phyloP scores from a whole-genome alignment of 2,797 vertebrate species.

The Falco berigora region DNA sequence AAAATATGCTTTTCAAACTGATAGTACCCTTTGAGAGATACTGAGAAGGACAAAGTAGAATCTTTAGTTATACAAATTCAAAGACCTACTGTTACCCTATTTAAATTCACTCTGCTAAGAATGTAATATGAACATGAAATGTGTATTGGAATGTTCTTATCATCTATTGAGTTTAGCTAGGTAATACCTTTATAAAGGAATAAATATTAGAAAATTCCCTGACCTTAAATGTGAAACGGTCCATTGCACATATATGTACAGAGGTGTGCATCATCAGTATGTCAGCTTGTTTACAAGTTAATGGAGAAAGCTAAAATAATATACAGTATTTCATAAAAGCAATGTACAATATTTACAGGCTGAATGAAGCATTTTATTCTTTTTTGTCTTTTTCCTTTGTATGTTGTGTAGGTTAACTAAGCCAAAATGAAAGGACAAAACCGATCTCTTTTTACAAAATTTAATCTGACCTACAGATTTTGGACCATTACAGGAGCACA shows the following conservation, averaged over 20 bases:
- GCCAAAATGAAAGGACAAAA: background rate
- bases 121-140: background rate
- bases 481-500: background rate
- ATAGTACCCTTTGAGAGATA: background rate
- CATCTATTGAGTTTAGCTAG: background rate
- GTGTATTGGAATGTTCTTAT: background rate
- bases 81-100: background rate
- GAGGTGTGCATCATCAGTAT: background rate
- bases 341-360: background rate
- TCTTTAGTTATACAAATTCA: background rate
- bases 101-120: background rate
- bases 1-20: background rate
- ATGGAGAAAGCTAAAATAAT: background rate
- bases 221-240: background rate
- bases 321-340: background rate
- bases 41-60: background rate
- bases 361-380: background rate
- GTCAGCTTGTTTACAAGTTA: background rate
- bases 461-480: background rate
- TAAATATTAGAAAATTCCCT: background rate
- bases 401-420: background rate
- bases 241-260: background rate
- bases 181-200: background rate
- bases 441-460: background rate
- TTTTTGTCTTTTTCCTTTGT: background rate